Conservation (phyloP, 2,797 vertebrate genomes). For the Cossypha polioptera region DNA sequence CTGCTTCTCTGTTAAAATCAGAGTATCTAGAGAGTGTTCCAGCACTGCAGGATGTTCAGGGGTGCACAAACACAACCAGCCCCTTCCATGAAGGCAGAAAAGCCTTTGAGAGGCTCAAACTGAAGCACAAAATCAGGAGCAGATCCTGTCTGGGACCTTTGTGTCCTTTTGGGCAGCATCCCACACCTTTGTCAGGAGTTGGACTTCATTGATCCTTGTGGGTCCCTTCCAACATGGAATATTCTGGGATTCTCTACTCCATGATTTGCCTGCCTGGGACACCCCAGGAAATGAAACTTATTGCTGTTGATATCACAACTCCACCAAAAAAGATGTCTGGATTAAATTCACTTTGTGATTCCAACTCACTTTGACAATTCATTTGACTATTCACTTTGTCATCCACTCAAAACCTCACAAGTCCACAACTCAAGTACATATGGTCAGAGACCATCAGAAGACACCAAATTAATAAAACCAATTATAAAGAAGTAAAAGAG, state of each 20-base stretch:
- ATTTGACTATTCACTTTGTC: no score
- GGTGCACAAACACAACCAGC: neutral
- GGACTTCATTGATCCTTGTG: neutral
- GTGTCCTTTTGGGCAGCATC: neutral
- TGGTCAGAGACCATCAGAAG: neutral
- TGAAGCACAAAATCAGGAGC: neutral
- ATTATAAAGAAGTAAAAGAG: neutral
- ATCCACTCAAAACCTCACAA: neutral
- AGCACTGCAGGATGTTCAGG: neutral
- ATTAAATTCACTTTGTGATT: neutral
- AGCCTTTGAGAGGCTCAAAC: neutral
- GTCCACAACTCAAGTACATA: rapidly evolving
- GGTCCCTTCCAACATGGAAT: neutral
- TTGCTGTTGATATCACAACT: neutral
- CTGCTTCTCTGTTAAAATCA: neutral
- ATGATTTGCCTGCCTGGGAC: neutral
- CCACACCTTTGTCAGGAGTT: neutral
- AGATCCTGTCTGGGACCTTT: neutral
- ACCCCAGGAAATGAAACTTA: neutral
- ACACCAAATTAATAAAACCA: neutral
- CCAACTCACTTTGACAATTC: no score
- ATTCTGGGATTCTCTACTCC: neutral
- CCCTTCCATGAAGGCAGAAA: neutral
- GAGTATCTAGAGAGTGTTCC: neutral
- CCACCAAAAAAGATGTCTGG: neutral